Percentiles rank a stretch among this genome's conserved stretches.
phyloP scores from a whole-genome alignment of 2,113 vertebrate species.

The Sclerurus mexicanus region DNA sequence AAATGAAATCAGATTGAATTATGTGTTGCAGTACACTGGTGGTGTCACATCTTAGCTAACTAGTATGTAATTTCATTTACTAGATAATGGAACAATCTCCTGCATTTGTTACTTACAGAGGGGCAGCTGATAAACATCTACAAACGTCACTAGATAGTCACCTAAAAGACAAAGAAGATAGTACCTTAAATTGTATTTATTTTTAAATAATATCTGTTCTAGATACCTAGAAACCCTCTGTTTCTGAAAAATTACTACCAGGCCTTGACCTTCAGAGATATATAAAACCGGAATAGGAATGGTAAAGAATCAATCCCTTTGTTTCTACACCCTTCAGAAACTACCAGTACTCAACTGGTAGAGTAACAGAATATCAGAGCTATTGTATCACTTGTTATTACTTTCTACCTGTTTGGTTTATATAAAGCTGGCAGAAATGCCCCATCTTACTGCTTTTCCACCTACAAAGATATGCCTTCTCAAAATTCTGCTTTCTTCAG shows the following conservation, averaged over 20 bases:
- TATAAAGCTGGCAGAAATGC: not conserved
- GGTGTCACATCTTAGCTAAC: slow-evolving; percentile 17
- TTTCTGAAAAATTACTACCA: not conserved
- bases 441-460: not conserved
- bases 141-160: not conserved
- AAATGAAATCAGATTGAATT: slow-evolving; percentile 25
- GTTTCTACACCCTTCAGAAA: not conserved
- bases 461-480: not conserved
- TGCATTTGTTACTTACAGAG: not conserved
- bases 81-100: not conserved
- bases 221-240: not conserved
- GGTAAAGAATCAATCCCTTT: not conserved
- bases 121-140: not conserved
- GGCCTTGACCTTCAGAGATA: not conserved
- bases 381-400: not conserved
- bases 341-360: not conserved
- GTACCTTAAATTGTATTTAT: not conserved
- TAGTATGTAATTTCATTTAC: slow-evolving; percentile 1
- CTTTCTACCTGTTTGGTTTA: not conserved
- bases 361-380: not conserved
- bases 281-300: not conserved
- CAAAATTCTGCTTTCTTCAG: not conserved
- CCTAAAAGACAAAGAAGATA: not conserved
- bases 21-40: not conserved
- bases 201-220: not conserved